Percentiles rank a stretch among this genome's conserved stretches.
Evolutionary conservation across 2,797 vertebrate species (phyloP).

Genomic region (Heliangelus exortis): DNA sequence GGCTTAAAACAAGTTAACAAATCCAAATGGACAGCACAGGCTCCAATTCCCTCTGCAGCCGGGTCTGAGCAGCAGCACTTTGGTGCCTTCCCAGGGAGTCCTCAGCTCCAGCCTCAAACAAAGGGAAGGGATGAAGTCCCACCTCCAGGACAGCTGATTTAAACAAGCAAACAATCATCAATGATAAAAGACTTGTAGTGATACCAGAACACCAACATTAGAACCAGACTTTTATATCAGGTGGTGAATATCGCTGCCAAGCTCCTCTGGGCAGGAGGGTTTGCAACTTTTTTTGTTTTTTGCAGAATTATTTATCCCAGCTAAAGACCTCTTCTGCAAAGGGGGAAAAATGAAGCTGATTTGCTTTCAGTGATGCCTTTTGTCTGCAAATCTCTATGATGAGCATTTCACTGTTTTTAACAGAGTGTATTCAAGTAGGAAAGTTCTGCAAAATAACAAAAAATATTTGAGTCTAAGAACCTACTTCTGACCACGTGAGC

Average conservation of each 20-base stretch:
- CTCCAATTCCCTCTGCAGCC: neutral
- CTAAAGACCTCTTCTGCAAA: neutral
- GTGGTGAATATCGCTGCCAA: neutral
- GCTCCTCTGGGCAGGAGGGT: neutral
- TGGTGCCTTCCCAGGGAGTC: neutral
- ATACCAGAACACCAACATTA: accelerated
- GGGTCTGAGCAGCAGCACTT: neutral
- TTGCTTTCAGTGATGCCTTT: neutral
- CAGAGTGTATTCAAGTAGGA: neutral
- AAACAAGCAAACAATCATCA: neutral
- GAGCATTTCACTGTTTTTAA: neutral
- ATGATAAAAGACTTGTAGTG: accelerated
- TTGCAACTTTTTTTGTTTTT: neutral
- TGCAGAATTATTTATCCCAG: neutral
- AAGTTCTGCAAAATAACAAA: neutral
- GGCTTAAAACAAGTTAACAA: constrained; percentile 56
- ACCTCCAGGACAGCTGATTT: neutral
- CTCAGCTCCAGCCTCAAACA: neutral
- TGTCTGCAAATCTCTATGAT: neutral
- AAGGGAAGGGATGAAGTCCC: neutral
- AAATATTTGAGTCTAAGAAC: neutral
- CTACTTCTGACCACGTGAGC: neutral
- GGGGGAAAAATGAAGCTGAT: neutral
- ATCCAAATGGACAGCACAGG: neutral
- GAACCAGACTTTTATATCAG: neutral